Conservation (phyloP, 2,888 invertebrate species). For the Netelia inedita region DNA sequence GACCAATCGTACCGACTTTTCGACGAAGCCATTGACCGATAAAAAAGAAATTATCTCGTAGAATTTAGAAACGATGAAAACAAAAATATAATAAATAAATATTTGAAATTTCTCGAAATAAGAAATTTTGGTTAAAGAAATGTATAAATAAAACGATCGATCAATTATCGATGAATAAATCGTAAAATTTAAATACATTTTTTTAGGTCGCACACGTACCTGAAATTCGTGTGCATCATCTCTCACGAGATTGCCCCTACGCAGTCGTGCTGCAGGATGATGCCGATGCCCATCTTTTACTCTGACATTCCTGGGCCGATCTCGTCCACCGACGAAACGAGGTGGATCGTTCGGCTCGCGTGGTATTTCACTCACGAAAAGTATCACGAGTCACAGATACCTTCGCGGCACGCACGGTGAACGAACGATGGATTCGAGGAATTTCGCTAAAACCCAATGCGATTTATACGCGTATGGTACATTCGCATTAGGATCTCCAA, state of each 20-base stretch:
- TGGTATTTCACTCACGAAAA: slow-evolving; percentile 56
- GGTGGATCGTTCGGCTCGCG: slow-evolving; percentile 33
- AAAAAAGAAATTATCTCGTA: not conserved
- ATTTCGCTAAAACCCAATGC: not conserved
- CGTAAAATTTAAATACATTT: not conserved
- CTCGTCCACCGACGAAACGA: slow-evolving; percentile 52
- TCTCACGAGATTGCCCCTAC: slow-evolving; percentile 1
- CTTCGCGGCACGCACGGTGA: not conserved
- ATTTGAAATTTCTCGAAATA: not conserved
- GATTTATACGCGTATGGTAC: not conserved
- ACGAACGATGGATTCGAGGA: slow-evolving; percentile 26
- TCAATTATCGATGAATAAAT: not conserved
- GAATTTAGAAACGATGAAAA: not conserved
- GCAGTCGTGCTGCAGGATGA: slow-evolving; percentile 14
- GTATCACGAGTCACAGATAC: slow-evolving; percentile 56
- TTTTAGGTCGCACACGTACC: slow-evolving; percentile 20
- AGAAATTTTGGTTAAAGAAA: slow-evolving; percentile 20
- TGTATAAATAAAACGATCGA: not conserved
- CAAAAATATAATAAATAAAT: not conserved
- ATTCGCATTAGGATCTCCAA: not conserved
- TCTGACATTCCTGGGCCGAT: slow-evolving; percentile 49
- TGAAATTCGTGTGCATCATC: not conserved
- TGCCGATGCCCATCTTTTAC: slow-evolving; percentile 38
- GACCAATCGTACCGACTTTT: slow-evolving; percentile 5
- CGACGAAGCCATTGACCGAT: slow-evolving; percentile 2